Base-by-base conservation (phyloP, 2,797 vertebrate genomes). In the Aldrovandia affinis region DNA sequence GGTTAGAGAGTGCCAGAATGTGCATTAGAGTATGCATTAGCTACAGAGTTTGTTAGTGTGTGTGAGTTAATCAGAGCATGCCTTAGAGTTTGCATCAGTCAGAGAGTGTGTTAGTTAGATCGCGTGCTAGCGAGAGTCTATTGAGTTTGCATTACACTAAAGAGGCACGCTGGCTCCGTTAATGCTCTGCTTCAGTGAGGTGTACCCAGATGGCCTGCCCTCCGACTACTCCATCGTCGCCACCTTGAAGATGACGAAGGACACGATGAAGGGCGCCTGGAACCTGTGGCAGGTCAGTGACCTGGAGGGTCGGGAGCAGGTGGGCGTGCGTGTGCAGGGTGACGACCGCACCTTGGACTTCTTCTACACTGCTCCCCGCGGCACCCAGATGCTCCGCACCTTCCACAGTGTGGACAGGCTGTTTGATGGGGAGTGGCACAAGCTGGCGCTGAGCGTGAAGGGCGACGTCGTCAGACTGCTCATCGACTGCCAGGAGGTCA, bases 201-300 rank as follows among this genome's bases (percentile, higher is more conserved):
- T 54, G 83, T 95, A 95, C 86, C 89, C 91, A 84, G 90, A 94
- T 33, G 95, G 94, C 78, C 93, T 97, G 59, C 93, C 94, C 55
- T 91, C 91, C 0, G 63, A 96, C 87, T 96, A 95, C 89, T 95
- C 94, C 0, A 33, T 95, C 89, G 93, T 92, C 7, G 89, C 89
- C 79, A 95, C 93, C 12, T 97, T 96, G 88, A 96, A 95, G 89
- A 86, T 92, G 86, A 90, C 90, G 65, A 92, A 94, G 68, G 91
- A 92, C 70, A 87, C 87, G 0, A 89, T 86, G 20, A 70, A 82
- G 87, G 89, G 87, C 25, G 89, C 91, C 83, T 96, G 93, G 94
- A 93, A 95, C 91, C 93, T 96, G 84, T 95, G 94, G 95, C 93
- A 96, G 91, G 90, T 96, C 85, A 96, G 93, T 22, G 91, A 93